phyloP scores from a whole-genome alignment of 2,888 invertebrate genomes.

The Habroteleia sp. region DNA sequence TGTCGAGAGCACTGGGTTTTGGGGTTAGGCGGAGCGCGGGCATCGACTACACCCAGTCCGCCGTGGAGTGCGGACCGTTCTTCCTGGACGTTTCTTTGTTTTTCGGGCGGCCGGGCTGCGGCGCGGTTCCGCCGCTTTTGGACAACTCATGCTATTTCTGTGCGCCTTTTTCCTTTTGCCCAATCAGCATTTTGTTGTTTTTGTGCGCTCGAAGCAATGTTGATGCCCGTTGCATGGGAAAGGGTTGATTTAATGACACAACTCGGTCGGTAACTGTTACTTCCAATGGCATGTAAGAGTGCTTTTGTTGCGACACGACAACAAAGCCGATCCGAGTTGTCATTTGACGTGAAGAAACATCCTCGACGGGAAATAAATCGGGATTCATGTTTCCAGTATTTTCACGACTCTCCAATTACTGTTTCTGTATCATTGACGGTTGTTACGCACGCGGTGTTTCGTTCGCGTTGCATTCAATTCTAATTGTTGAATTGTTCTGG shows the following conservation, averaged over 20 bases:
- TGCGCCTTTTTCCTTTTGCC: too few relatives aligned
- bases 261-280: slow-evolving; percentile 43
- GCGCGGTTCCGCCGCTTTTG: too few relatives aligned
- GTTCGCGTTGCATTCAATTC: slow-evolving; percentile 2
- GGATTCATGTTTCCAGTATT: slow-evolving; percentile 26
- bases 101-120: too few relatives aligned
- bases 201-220: slow-evolving; percentile 4
- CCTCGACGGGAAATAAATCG: slow-evolving; percentile 25
- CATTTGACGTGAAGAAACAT: slow-evolving; percentile 10
- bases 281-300: slow-evolving; percentile 21
- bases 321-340: slow-evolving; percentile 30
- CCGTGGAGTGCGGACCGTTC: too few relatives aligned
- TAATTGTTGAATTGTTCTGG: not conserved
- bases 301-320: slow-evolving; percentile 21
- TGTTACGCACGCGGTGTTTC: not conserved
- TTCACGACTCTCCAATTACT: slow-evolving; percentile 10
- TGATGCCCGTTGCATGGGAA: not conserved
- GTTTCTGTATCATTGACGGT: slow-evolving; percentile 15
- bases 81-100: not conserved
- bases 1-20: too few relatives aligned
- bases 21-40: too few relatives aligned
- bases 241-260: slow-evolving; percentile 27
- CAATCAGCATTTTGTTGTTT: too few relatives aligned
- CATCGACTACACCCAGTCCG: slow-evolving; percentile 2
- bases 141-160: too few relatives aligned